Base-by-base conservation (phyloP, 2,797 vertebrate genomes). In the Thaleichthys pacificus region DNA sequence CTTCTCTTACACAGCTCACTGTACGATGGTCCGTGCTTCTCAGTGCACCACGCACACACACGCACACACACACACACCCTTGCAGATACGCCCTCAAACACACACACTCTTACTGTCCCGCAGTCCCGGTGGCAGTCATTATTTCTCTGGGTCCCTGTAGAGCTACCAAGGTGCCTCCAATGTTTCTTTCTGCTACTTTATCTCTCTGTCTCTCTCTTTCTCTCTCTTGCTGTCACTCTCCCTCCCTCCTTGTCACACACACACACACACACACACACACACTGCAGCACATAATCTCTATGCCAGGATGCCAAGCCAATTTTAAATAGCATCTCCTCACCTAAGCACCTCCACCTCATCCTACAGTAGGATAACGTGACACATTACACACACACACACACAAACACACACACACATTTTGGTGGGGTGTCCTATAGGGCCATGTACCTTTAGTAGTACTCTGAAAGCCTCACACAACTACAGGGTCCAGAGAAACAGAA, bases 1-100 rank as follows among this genome's bases (percentile, higher is more conserved):
- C 28, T 78, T 77, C 32, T 63, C 71, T 80, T 76, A 84, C 77
- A 73, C 68, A 11, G 21, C 28, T 66, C 60, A 63, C 47, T 69
- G 74, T 73, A 66, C 77, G 72, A 77, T 35, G 75, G 68, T 57
- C 6, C 17, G 1, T 4, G 22, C 24, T 12, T 51, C 22, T 54
- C 65, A 26, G 17, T 12, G 6, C 24, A 68, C 5, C 26, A 56
- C 77, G 66, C 22, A 60, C 19, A 56, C 77, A 67, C 22, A 60
- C 19, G 32, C 77, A 67, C 72, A 28, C 66, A 49, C 57, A 62
- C 49, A 64, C 47, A 17, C 1, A 19, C 63, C 32, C 32, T 35
- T 35, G 32, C 32, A 7, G 32, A 35, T 6, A 35, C 32, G 1
- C 32, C 32, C 32, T 35, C 6, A 67, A 21, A 54, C 49, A 68